These are phyloP conservation scores for Panorpa germanica DNA, from an alignment of 2,888 invertebrate species.

Conservation along the genomic window DNA sequence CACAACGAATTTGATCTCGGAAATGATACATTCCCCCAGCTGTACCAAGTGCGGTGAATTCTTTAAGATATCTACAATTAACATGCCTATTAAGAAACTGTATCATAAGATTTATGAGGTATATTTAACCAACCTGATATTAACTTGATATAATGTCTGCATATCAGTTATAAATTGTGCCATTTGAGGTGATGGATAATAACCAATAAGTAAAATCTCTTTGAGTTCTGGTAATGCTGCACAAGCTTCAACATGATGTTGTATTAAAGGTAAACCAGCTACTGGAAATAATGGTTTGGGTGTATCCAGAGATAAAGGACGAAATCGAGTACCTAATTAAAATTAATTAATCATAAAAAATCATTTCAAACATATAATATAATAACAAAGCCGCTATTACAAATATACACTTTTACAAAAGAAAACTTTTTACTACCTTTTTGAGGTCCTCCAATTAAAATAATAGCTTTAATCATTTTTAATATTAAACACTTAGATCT, in stretches of 20 bases:
- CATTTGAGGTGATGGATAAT: constrained; percentile 71
- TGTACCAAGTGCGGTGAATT: constrained; percentile 85
- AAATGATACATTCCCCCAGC: constrained; percentile 96
- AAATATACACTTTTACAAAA: constrained; percentile 1
- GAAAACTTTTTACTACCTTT: constrained; percentile 44
- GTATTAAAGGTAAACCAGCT: constrained; percentile 87
- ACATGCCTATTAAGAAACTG: constrained; percentile 3
- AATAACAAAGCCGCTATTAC: constrained; percentile 1
- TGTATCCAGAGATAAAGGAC: constrained; percentile 89
- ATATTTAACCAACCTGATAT: constrained; percentile 41
- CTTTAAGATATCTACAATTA: constrained; percentile 69
- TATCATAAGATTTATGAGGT: background rate
- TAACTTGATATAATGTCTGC: constrained; percentile 62
- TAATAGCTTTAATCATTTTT: constrained; percentile 64
- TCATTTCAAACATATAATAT: background rate
- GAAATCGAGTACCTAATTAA: constrained; percentile 79
- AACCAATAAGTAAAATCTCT: constrained; percentile 89
- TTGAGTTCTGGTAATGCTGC: constrained; percentile 54
- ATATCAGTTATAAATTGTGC: constrained; percentile 73
- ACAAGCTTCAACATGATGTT: constrained; percentile 95
- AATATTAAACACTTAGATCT: too few relatives aligned
- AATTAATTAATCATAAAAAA: constrained; percentile 1
- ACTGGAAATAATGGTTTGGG: constrained; percentile 96
- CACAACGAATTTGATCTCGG: constrained; percentile 80
- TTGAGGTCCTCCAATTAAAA: constrained; percentile 84